Percentiles rank a stretch among this genome's conserved stretches.
Evolutionary conservation across 2,113 vertebrate genomes (phyloP).

Genomic region (Lophius piscatorius): DNA sequence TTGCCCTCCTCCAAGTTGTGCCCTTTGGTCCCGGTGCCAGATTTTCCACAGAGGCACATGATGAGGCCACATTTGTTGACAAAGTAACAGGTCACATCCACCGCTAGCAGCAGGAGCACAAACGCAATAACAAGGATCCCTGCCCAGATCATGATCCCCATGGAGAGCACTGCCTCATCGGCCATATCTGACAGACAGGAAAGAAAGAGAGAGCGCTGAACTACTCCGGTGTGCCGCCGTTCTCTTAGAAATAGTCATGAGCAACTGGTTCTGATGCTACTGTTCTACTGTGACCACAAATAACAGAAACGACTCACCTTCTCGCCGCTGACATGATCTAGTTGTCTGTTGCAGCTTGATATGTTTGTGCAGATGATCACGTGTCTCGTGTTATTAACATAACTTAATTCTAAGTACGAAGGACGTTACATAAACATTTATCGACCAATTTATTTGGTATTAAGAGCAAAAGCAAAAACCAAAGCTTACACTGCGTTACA

Average conservation of each 20-base stretch:
- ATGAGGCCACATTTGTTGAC: conserved; percentile 97
- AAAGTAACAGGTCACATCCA: conserved; percentile 98
- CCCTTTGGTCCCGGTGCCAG: conserved; percentile 89
- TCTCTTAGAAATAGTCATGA: conserved; percentile 14
- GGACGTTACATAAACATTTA: conserved; percentile 26
- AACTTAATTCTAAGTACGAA: conserved; percentile 3
- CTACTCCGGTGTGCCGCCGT: neutral
- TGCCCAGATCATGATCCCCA: conserved; percentile 86
- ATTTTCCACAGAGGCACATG: conserved; percentile 96
- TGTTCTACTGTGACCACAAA: conserved; percentile 23
- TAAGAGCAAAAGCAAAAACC: conserved; percentile 57
- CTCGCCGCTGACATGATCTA: conserved; percentile 18
- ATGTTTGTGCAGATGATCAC: conserved; percentile 24
- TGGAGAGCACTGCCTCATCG: conserved; percentile 85
- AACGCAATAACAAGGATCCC: conserved; percentile 94
- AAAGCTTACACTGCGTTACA: conserved; percentile 37
- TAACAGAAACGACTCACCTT: conserved; percentile 69
- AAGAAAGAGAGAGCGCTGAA: conserved; percentile 28
- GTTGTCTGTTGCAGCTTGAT: conserved; percentile 25
- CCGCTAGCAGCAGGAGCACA: conserved; percentile 89
- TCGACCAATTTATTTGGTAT: conserved; percentile 67
- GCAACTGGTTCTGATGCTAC: conserved; percentile 14
- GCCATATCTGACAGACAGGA: conserved; percentile 72
- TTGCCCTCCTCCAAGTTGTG: conserved; percentile 94
- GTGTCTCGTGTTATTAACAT: conserved; percentile 13